Percentiles rank a stretch among this genome's conserved stretches.
These are phyloP conservation scores for Pyrgilauda ruficollis DNA, from an alignment of 2,113 vertebrate species.

Conservation along the genomic window DNA sequence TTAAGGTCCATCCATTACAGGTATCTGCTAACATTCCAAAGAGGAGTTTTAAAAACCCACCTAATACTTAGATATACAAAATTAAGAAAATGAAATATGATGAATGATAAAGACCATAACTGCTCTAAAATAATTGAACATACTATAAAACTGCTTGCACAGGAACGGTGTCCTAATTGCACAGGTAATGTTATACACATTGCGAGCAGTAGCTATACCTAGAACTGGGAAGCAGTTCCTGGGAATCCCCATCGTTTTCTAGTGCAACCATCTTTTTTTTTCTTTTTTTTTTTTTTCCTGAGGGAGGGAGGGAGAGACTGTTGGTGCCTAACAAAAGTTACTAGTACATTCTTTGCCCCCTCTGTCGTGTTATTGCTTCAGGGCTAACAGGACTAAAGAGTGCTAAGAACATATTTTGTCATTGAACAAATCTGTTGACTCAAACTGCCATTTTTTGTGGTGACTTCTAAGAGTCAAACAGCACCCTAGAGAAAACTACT, in stretches of 20 bases:
- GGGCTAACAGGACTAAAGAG: slow-evolving; percentile 2
- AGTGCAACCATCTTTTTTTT: not conserved
- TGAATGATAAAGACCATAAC: not conserved
- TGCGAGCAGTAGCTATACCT: not conserved
- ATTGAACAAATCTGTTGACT: slow-evolving; percentile 44
- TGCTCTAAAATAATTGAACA: not conserved
- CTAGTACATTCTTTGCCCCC: not conserved
- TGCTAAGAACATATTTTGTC: slow-evolving; percentile 19
- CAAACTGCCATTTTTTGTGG: slow-evolving; percentile 15
- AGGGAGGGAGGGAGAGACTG: too few species aligned
- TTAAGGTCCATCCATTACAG: not conserved
- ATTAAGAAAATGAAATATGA: not conserved
- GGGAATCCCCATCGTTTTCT: not conserved
- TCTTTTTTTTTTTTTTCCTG: not conserved
- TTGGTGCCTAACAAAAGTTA: not conserved
- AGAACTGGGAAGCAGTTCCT: not conserved
- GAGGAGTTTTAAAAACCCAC: not conserved
- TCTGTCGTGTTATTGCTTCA: not conserved
- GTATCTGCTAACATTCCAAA: not conserved
- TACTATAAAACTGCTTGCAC: not conserved
- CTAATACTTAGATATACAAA: not conserved
- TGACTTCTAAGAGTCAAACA: not conserved
- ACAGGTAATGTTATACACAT: not conserved
- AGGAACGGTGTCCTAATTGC: too few species aligned
- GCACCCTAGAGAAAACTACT: slow-evolving; percentile 32